A percentile compares a stretch with the other conserved stretches of the same genome.
Conservation (phyloP, 2,888 invertebrate genomes). For the Amiota mariae region DNA sequence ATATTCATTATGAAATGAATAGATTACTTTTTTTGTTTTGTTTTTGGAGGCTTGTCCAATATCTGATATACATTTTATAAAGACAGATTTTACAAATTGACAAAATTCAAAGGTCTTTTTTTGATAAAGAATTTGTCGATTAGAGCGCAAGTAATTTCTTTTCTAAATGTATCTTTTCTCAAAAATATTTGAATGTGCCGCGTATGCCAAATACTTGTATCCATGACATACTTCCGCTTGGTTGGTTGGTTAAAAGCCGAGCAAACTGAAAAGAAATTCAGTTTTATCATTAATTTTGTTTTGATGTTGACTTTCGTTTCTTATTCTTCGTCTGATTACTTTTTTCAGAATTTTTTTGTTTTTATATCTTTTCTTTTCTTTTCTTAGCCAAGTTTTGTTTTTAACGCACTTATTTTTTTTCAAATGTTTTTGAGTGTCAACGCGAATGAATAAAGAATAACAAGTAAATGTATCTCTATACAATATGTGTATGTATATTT, state of each 20-base stretch:
- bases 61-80: not conserved
- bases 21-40: too few species aligned
- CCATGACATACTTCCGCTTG: slow-evolving; percentile 62
- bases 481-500: too few species aligned
- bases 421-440: slow-evolving; percentile 16
- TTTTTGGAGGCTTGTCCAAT: slow-evolving; percentile 15
- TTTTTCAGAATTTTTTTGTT: not conserved
- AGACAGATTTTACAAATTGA: too few species aligned
- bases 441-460: too few species aligned
- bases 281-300: slow-evolving; percentile 66
- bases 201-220: slow-evolving; percentile 37
- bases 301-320: slow-evolving; percentile 31
- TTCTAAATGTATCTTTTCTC: slow-evolving; percentile 18
- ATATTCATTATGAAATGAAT: too few species aligned
- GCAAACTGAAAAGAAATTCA: slow-evolving; percentile 36
- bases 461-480: too few species aligned
- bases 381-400: slow-evolving; percentile 36
- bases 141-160: not conserved
- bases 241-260: not conserved
- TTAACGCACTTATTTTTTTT: slow-evolving; percentile 44
- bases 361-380: slow-evolving; percentile 1
- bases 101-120: too few species aligned
- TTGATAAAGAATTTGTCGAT: too few species aligned
- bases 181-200: slow-evolving; percentile 1
- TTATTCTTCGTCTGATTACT: not conserved